Evolutionary conservation across 1,140 invertebrate genomes (phyloP).

Genomic region (Epicauta chinensis): DNA sequence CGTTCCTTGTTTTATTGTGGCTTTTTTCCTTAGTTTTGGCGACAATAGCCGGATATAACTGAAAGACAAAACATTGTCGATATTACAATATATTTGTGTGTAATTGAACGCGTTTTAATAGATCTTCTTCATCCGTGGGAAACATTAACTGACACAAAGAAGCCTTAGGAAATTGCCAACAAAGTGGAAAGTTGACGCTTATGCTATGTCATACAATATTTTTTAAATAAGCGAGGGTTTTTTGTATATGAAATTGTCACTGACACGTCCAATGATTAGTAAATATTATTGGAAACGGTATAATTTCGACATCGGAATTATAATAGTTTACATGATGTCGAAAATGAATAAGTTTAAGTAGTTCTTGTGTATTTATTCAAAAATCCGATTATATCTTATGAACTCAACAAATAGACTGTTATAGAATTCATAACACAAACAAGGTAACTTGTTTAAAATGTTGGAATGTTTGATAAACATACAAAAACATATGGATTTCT

Average conservation of each 20-base stretch:
- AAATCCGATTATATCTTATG: constrained; percentile 37
- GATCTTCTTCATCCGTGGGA: too few species aligned
- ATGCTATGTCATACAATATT: too few species aligned
- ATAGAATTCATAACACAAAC: constrained; percentile 38
- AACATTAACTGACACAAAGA: too few species aligned
- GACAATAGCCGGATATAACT: constrained; percentile 21
- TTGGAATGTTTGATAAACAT: constrained; percentile 41
- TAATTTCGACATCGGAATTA: constrained; percentile 9
- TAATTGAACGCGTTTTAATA: too few species aligned
- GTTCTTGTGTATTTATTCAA: constrained; percentile 36
- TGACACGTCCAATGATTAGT: neutral
- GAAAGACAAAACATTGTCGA: constrained; percentile 9
- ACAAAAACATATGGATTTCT: constrained; percentile 41
- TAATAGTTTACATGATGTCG: constrained; percentile 9
- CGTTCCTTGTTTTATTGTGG: too few species aligned
- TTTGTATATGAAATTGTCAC: too few species aligned
- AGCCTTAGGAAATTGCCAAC: too few species aligned
- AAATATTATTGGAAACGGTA: constrained; percentile 12
- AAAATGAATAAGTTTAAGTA: constrained; percentile 11
- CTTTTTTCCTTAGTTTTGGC: constrained; percentile 16
- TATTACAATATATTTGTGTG: neutral
- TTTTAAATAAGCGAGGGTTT: too few species aligned
- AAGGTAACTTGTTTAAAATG: constrained; percentile 33
- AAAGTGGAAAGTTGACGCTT: too few species aligned
- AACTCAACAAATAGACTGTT: constrained; percentile 37